Conservation (phyloP, 2,113 vertebrate genomes). For the Prochilodus magdalenae region DNA sequence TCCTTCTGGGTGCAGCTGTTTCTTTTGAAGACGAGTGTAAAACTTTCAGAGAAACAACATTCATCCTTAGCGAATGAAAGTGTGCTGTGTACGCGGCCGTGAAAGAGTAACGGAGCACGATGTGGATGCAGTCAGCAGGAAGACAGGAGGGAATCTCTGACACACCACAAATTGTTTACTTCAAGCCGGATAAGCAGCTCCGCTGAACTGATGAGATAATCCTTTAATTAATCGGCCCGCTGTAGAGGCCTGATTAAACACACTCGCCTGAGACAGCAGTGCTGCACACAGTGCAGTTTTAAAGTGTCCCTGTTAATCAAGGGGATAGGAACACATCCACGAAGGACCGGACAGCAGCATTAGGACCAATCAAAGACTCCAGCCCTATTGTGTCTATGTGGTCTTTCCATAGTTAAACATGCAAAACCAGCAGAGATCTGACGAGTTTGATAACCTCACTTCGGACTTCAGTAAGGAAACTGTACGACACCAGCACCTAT, state of each 20-base stretch:
- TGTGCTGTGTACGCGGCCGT: constrained; percentile 2
- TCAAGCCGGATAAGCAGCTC: constrained; percentile 40
- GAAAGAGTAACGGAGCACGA: background rate
- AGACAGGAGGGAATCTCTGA: constrained; percentile 1
- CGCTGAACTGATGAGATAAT: constrained; percentile 60
- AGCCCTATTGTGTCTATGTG: background rate
- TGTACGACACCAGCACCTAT: too few relatives aligned
- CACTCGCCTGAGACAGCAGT: background rate
- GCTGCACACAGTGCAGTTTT: background rate
- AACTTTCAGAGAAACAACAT: background rate
- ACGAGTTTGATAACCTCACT: too few relatives aligned
- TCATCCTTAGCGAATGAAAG: background rate
- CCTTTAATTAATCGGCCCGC: constrained; percentile 62
- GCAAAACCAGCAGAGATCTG: too few relatives aligned
- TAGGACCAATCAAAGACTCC: background rate
- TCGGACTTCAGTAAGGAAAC: too few relatives aligned
- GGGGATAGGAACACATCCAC: background rate
- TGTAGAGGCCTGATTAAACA: constrained; percentile 58
- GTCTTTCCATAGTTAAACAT: too few relatives aligned
- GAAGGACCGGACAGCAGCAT: background rate
- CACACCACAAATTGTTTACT: constrained; percentile 44
- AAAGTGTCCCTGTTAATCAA: background rate
- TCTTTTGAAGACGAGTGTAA: too few relatives aligned
- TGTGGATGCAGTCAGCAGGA: background rate
- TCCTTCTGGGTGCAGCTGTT: too few relatives aligned